Evolutionary conservation across 2,797 vertebrate genomes (phyloP).

Genomic region (Rhynchonycteris naso): DNA sequence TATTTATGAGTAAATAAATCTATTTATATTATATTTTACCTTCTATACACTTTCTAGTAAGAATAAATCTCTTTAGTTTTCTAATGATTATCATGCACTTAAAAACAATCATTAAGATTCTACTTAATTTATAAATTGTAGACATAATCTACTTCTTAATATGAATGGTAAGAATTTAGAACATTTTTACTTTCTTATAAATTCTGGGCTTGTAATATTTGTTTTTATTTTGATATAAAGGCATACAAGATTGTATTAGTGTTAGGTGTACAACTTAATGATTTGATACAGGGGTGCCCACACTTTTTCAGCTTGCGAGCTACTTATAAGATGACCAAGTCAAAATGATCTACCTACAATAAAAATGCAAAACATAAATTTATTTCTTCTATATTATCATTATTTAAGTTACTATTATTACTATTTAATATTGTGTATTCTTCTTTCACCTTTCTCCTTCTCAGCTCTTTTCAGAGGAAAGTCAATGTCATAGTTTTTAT

Average conservation of each 20-base stretch:
- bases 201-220: not conserved
- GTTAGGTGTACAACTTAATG: not conserved
- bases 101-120: not conserved
- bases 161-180: constrained; percentile 22
- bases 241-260: not conserved
- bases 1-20: not conserved
- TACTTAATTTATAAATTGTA: not conserved
- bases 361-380: too few species aligned
- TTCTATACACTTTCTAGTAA: not conserved
- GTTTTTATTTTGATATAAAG: not conserved
- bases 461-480: too few species aligned
- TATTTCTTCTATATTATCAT: too few species aligned
- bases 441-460: too few species aligned
- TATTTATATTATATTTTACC: not conserved
- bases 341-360: too few species aligned
- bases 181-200: not conserved
- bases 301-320: too few species aligned
- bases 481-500: too few species aligned
- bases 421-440: too few species aligned
- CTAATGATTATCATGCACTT: not conserved
- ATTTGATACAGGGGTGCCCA: too few species aligned
- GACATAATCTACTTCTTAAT: not conserved
- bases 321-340: too few species aligned
- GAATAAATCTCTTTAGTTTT: not conserved
- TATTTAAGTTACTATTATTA: too few species aligned